Evolutionary conservation across 2,797 vertebrate species (phyloP), one percentile per base, ranked within the genome.

Genomic region (Apogon talboti): DNA sequence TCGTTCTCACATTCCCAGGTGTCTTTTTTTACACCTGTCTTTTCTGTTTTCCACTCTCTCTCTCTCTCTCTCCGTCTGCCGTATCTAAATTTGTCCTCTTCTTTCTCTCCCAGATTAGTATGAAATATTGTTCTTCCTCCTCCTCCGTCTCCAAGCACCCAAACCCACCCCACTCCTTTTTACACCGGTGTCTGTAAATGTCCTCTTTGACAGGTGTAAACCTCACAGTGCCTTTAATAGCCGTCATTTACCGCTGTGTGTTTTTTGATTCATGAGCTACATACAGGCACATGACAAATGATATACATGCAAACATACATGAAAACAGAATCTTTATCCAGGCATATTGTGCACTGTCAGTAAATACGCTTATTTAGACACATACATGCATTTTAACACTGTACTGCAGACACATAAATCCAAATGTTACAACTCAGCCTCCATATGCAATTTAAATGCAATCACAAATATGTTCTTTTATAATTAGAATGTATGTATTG

Each of bases 161-260:
- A 38, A 21, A 21, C 19, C 19, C 19, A 21, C 19, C 19, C 19
- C 19, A 30, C 48, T n/a, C 64, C 61, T 67, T 61, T 46, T 80
- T 87, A 76, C 71, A 78, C 48, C 33, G 57, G 8, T 60, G 58
- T 69, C 78, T 86, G 47, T 79, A 72, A 55, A 76, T 75, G 61
- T 79, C 71, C 53, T 76, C 57, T 35, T 60, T 44, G 52, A 71
- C 66, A 76, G 81, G 63, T 81, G 72, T 74, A 84, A 86, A 79
- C 61, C 67, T 51, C 40, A 60, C 35, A 33, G 30, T 33, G 57
- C 59, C 73, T 86, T 84, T 80, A 82, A 86, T 78, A 42, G 65
- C 74, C 66, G 62, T 49, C 42, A 66, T 73, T 83, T 61, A 48
- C 62, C 12, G 54, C 68, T 37, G 51, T 19, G 18, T 7, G 19